phyloP scores from a whole-genome alignment of 2,797 vertebrate species.

The Mionectes olivaceus region DNA sequence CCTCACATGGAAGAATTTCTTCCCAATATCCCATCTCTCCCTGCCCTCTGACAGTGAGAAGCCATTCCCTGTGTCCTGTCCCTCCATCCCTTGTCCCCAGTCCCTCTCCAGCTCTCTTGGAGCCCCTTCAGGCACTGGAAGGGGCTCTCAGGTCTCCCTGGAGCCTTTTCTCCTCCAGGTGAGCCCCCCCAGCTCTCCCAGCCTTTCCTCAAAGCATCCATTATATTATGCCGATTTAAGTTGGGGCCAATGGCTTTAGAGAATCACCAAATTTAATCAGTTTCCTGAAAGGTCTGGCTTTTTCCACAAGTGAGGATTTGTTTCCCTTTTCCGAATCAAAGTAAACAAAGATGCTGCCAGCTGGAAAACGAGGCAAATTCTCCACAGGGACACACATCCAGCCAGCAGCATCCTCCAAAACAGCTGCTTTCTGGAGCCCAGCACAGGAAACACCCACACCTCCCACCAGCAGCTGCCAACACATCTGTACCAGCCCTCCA shows the following conservation, averaged over 20 bases:
- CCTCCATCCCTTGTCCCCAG: neutral
- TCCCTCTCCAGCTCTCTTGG: neutral
- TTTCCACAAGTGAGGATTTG: neutral
- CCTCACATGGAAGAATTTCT: neutral
- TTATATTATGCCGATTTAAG: too few species aligned
- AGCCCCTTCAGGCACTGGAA: rapidly evolving
- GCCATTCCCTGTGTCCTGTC: neutral
- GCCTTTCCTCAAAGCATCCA: neutral
- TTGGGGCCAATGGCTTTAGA: rapidly evolving
- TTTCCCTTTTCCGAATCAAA: neutral
- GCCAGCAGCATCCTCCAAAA: neutral
- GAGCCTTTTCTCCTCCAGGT: rapidly evolving
- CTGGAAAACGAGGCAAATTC: neutral
- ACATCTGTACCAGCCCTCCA: rapidly evolving
- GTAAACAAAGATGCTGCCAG: neutral
- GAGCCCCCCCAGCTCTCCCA: neutral
- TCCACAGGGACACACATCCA: neutral
- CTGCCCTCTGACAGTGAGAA: neutral
- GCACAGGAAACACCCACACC: neutral
- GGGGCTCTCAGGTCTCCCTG: rapidly evolving
- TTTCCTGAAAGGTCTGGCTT: neutral
- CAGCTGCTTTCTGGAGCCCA: neutral
- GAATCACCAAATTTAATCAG: neutral
- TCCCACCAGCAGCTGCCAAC: neutral
- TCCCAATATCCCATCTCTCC: neutral